phyloP scores from a whole-genome alignment of 2,113 vertebrate species.

The Lepus timidus region DNA sequence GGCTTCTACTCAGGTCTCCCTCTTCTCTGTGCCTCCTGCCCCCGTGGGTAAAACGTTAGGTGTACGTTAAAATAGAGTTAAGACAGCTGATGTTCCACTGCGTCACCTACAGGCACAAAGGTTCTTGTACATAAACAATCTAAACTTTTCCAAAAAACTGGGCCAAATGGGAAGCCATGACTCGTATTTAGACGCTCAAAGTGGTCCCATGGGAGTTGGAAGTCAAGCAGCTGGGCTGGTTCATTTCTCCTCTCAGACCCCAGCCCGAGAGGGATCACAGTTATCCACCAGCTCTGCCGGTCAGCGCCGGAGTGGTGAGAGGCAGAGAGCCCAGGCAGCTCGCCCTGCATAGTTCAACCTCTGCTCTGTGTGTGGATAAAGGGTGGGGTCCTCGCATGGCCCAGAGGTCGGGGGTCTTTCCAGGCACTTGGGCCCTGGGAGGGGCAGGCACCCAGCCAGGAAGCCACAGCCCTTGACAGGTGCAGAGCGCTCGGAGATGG shows the following conservation, averaged over 20 bases:
- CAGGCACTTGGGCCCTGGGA: too few relatives aligned
- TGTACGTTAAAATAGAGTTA: neutral
- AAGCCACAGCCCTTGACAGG: neutral
- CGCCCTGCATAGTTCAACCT: neutral
- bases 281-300: neutral
- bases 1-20: neutral
- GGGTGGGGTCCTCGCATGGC: rapidly evolving
- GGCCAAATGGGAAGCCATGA: neutral
- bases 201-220: rapidly evolving
- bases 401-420: neutral
- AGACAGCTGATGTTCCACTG: neutral
- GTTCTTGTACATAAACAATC: neutral
- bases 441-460: neutral
- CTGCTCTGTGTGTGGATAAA: rapidly evolving
- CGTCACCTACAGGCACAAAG: neutral
- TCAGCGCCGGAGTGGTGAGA: neutral
- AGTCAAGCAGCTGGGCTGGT: rapidly evolving
- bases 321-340: too few relatives aligned
- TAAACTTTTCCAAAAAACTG: neutral
- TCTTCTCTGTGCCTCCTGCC: neutral
- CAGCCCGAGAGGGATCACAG: too few relatives aligned
- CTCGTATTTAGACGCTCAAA: rapidly evolving
- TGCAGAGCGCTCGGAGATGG: neutral
- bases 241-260: neutral
- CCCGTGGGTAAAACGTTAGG: neutral